Conservation (phyloP, 30 jellyfish, hydroid and myxozoan genomes). For the Aurelia aurita region DNA sequence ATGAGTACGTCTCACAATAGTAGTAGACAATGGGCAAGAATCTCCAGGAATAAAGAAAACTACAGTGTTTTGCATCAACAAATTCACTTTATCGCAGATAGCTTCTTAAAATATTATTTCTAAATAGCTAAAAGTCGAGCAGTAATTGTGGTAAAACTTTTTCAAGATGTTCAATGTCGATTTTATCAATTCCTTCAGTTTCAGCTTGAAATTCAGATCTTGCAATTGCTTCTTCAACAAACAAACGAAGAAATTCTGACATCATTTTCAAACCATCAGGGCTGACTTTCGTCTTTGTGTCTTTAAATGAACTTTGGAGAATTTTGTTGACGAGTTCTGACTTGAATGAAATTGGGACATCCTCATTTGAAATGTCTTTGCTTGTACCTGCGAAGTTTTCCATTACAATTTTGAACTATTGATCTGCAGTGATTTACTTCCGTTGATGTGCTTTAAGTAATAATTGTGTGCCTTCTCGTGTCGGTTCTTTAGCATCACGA, state of each 20-base stretch:
- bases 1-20: too few relatives aligned
- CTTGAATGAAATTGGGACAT: slow-evolving; percentile 14
- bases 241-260: slow-evolving; percentile 49
- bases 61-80: too few relatives aligned
- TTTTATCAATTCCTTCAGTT: slow-evolving; percentile 35
- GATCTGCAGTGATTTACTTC: too few relatives aligned
- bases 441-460: too few relatives aligned
- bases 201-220: slow-evolving; percentile 61
- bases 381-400: too few relatives aligned
- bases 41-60: too few relatives aligned
- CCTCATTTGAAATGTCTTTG: neutral
- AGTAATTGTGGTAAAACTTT: slow-evolving; percentile 70
- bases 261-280: slow-evolving; percentile 31
- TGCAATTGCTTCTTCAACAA: slow-evolving; percentile 58
- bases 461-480: too few relatives aligned
- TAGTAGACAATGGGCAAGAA: too few relatives aligned
- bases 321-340: slow-evolving; percentile 37
- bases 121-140: slow-evolving; percentile 29
- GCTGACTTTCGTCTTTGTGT: slow-evolving; percentile 34
- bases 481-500: too few relatives aligned
- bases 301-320: slow-evolving; percentile 26
- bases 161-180: slow-evolving; percentile 72
- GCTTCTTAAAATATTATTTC: too few relatives aligned
- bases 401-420: too few relatives aligned
- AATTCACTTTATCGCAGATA: too few relatives aligned